Conservation (phyloP, 1,140 invertebrate species). For the Hestina assimilis region DNA sequence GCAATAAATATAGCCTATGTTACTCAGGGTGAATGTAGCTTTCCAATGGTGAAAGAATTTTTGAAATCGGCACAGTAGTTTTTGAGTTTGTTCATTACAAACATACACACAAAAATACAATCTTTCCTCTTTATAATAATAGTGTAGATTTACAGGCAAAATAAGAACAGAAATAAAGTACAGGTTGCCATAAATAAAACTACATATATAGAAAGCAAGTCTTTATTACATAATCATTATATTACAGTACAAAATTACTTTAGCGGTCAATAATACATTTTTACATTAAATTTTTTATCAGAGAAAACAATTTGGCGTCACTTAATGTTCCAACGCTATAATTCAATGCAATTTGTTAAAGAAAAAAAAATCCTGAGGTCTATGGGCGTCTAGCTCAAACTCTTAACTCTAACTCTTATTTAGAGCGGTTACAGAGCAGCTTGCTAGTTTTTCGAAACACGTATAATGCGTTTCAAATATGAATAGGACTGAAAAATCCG, state of each 20-base stretch:
- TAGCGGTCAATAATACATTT: constrained; percentile 25
- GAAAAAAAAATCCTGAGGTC: background rate
- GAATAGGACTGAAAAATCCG: no score
- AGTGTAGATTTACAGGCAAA: no score
- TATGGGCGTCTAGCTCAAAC: no score
- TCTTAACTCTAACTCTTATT: background rate
- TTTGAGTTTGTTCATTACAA: no score
- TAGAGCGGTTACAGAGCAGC: background rate
- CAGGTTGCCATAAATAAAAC: constrained; percentile 6
- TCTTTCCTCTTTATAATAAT: no score
- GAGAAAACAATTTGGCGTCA: constrained; percentile 2
- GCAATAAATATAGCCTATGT: no score
- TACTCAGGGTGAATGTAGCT: no score
- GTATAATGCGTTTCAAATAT: no score
- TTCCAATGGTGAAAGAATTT: no score
- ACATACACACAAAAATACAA: no score
- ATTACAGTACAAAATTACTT: constrained; percentile 17
- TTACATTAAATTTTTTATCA: constrained; percentile 8
- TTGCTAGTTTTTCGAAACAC: no score
- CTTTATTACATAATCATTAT: constrained; percentile 15
- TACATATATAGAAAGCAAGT: constrained; percentile 8
- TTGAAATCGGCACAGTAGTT: no score
- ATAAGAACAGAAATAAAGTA: background rate
- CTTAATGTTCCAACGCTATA: background rate
- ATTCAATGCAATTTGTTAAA: background rate